phyloP scores from a whole-genome alignment of 1,140 invertebrate genomes.

The Hylaeus anthracinus region DNA sequence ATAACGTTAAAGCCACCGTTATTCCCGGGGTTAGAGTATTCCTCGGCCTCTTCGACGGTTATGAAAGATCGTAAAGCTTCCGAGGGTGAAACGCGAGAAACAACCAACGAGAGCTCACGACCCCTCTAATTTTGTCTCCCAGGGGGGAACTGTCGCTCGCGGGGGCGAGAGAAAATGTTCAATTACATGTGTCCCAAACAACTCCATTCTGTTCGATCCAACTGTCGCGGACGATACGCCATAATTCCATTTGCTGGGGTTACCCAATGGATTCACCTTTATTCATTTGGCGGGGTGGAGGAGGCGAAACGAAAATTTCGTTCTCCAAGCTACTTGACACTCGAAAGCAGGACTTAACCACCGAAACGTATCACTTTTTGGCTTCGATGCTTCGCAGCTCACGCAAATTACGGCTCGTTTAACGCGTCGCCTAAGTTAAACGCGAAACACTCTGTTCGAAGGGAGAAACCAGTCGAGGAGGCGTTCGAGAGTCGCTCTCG shows the following conservation, averaged over 20 bases:
- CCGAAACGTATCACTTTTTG: neutral
- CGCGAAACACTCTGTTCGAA: conserved; percentile 20
- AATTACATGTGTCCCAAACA: neutral
- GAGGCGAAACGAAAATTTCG: no score
- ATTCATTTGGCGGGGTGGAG: no score
- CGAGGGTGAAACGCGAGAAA: neutral
- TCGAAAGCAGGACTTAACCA: no score
- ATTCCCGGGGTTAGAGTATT: neutral
- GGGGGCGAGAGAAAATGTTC: conserved; percentile 7
- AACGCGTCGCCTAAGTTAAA: conserved; percentile 29
- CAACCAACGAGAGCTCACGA: neutral
- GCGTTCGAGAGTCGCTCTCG: neutral
- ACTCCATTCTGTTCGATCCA: no score
- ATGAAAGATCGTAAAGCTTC: conserved; percentile 29
- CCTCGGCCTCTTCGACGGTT: neutral
- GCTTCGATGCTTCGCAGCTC: neutral
- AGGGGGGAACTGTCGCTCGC: neutral
- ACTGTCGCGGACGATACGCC: no score
- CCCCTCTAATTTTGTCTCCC: conserved; percentile 1
- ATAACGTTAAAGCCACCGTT: conserved; percentile 24
- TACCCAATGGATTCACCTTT: no score
- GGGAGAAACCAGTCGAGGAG: neutral
- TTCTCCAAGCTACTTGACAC: no score
- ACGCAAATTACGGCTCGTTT: conserved; percentile 37
- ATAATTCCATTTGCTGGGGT: no score